phyloP scores from a whole-genome alignment of 2,888 invertebrate species.

The Diarsia rubi region DNA sequence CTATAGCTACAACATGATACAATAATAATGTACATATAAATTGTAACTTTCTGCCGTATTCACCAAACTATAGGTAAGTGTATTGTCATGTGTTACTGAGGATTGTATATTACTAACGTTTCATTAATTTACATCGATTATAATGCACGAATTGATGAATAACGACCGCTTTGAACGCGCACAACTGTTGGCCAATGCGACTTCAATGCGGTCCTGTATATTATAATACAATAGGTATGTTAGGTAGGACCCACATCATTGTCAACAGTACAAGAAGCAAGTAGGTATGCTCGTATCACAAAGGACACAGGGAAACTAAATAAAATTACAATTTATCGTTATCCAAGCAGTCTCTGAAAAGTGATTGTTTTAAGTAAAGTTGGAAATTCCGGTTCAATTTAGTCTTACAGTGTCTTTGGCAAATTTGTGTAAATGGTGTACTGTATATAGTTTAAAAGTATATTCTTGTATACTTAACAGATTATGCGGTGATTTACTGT shows the following conservation, averaged over 20 bases:
- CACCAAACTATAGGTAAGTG: slow-evolving; percentile 89
- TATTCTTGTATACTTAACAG: slow-evolving; percentile 46
- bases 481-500: slow-evolving; percentile 62
- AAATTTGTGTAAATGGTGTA: slow-evolving; percentile 53
- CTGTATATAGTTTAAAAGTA: slow-evolving; percentile 42
- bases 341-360: slow-evolving; percentile 54
- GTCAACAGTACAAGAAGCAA: slow-evolving; percentile 53
- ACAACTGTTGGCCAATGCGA: slow-evolving; percentile 16
- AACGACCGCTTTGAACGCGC: slow-evolving; percentile 39
- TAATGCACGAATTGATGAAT: slow-evolving; percentile 48
- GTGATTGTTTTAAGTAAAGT: slow-evolving; percentile 27
- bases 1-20: slow-evolving; percentile 80
- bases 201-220: slow-evolving; percentile 35
- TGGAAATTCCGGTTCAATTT: slow-evolving; percentile 24
- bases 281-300: slow-evolving; percentile 32
- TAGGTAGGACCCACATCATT: slow-evolving; percentile 43
- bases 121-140: slow-evolving; percentile 75
- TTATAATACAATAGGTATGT: slow-evolving; percentile 50
- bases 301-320: slow-evolving; percentile 27
- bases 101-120: slow-evolving; percentile 82
- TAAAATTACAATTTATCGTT: slow-evolving; percentile 21
- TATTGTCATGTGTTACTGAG: slow-evolving; percentile 90
- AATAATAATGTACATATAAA: slow-evolving; percentile 79
- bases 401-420: slow-evolving; percentile 39
- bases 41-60: slow-evolving; percentile 89